Base-by-base conservation (phyloP, 2,888 invertebrate species). In the Colostygia pectinataria region DNA sequence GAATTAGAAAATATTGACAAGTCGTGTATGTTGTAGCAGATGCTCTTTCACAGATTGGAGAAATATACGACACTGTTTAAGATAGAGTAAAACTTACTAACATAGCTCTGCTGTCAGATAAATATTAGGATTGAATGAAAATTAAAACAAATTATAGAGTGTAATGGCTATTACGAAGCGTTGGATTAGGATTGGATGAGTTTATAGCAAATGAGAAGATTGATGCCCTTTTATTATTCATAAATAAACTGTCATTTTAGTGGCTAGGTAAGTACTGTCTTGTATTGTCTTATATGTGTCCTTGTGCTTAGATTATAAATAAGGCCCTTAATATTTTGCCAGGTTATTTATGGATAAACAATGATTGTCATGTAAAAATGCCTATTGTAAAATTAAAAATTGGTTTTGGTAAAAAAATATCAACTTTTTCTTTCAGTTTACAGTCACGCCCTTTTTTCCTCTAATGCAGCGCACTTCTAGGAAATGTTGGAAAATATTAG, bases 401-500 rank as follows among this genome's bases (percentile, higher is more conserved):
- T n/a, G n/a, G n/a, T n/a, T n/a, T n/a, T n/a, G n/a, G n/a, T n/a
- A n/a, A n/a, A n/a, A n/a, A n/a, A n/a, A n/a, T n/a, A 37, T 10
- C 20, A 6, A 18, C 1, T 8, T 7, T 23, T 1, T 13, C 2
- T 24, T 14, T 24, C 36, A 8, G 2, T n/a, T 29, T 9, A 14
- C 29, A 29, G n/a, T 7, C 36, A 28, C 10, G 9, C n/a, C 38
- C 27, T 25, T 27, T 25, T 14, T 10, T 28, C 24, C 10, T 14
- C 24, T 33, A 34, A 10, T 31, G 6, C 31, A 37, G 20, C 10
- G 25, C 4, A 31, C 12, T 45, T 47, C 51, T 48, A 33, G 46
- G 50, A 44, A 46, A 52, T 45, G 44, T 47, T 44, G 50, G 28
- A 55, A 53, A 56, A 47, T 55, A 52, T 50, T 53, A 48, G 47